Conservation (phyloP, 1,140 invertebrate species). For the Scaptodrosophila lebanonensis region DNA sequence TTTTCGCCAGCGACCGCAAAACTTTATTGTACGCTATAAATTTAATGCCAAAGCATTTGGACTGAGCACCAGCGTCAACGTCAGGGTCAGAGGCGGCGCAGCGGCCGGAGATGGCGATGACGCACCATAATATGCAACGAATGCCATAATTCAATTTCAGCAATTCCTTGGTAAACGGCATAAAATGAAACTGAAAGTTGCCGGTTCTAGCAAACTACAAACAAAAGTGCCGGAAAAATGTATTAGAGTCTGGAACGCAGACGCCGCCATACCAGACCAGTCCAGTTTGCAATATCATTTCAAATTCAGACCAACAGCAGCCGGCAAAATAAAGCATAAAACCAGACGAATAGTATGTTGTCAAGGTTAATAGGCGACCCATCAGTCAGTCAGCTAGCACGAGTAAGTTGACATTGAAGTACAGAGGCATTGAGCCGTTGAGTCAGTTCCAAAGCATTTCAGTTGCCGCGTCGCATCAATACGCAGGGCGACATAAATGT, state of each 20-base stretch:
- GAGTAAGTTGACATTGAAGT: too few species aligned
- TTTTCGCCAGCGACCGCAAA: conserved; percentile 58
- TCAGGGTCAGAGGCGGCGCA: not conserved
- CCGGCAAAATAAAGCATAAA: conserved; percentile 11
- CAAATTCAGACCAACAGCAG: too few species aligned
- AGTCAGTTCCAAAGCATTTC: conserved; percentile 2
- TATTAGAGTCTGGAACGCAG: conserved; percentile 2
- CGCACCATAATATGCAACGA: conserved; percentile 52
- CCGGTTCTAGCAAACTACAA: conserved; percentile 1
- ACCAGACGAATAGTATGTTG: conserved; percentile 14
- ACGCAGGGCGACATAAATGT: conserved; percentile 50
- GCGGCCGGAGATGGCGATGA: conserved; percentile 6
- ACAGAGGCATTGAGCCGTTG: conserved; percentile 4
- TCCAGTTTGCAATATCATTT: conserved; percentile 5
- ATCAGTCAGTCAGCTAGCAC: conserved; percentile 4
- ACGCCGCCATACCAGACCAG: conserved; percentile 22
- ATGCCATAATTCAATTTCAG: conserved; percentile 55
- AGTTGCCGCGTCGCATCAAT: conserved; percentile 31
- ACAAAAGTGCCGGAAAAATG: conserved; percentile 1
- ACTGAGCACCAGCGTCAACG: conserved; percentile 17
- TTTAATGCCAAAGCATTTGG: conserved; percentile 71
- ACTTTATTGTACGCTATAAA: conserved; percentile 67
- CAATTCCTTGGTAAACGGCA: conserved; percentile 38
- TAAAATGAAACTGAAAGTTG: conserved; percentile 24
- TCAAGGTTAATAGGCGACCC: conserved; percentile 29